phyloP scores from a whole-genome alignment of 2,888 invertebrate genomes.

The Trypoxylon attenuatum region DNA sequence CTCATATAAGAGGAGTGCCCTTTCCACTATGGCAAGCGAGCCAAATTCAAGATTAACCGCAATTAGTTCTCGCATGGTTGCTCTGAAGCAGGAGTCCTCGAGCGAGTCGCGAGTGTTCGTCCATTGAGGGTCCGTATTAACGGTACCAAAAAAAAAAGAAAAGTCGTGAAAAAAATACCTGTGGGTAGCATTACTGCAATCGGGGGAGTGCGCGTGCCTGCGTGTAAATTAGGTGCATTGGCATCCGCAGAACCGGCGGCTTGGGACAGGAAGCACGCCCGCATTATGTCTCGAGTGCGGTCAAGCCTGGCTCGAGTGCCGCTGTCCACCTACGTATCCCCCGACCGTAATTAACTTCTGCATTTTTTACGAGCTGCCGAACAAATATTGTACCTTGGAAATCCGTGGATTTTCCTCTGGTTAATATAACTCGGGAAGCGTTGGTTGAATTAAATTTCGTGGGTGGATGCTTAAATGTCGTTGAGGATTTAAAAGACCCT shows the following conservation, averaged over 20 bases:
- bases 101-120: not conserved
- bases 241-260: not conserved
- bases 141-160: not conserved
- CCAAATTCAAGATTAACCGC: not conserved
- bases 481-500: too few species aligned
- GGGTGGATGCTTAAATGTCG: too few species aligned
- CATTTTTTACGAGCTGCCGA: too few species aligned
- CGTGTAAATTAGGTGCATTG: conserved; percentile 26
- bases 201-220: not conserved
- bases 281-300: conserved; percentile 17
- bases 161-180: not conserved
- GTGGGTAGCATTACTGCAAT: not conserved
- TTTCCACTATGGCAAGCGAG: too few species aligned
- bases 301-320: conserved; percentile 23
- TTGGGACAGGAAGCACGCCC: conserved; percentile 23
- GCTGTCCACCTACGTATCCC: conserved; percentile 5
- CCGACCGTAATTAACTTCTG: conserved; percentile 8
- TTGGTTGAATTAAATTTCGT: too few species aligned
- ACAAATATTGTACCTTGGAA: too few species aligned
- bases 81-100: too few species aligned
- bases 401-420: too few species aligned
- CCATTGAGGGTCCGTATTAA: not conserved
- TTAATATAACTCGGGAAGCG: too few species aligned
- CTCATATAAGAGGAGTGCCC: not conserved
- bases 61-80: not conserved